Evolutionary conservation across 2,797 vertebrate genomes (phyloP), one percentile per base, ranked within the genome.

Genomic region (Paratrypauchen microcephalus): DNA sequence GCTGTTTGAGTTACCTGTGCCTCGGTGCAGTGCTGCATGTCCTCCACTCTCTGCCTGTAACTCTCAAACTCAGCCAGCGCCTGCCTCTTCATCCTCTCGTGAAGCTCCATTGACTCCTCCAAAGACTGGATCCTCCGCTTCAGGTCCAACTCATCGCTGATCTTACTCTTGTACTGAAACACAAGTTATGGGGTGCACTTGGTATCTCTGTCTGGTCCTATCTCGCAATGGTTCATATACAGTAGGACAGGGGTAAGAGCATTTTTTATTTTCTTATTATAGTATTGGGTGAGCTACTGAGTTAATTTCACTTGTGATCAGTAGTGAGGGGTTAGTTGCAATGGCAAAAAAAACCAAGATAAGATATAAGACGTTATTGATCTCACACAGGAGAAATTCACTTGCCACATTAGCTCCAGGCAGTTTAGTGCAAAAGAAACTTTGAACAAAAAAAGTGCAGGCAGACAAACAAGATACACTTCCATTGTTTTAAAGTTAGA

Each of bases 1-100:
- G 58, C 19, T n/a, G 23, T 3, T 1, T 36, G 32, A 9, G 30
- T 26, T 82, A 92, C 91, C 91, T 92, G 93, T 11, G 97, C 97
- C 90, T 98, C 97, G 0, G 96, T 95, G 90, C 97, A 97, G 48
- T 98, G 94, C 79, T 98, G 96, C 95, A 96, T 95, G 91, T 98
- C 97, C 89, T 98, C 97, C 75, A 99, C 95, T 69, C 97, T 91
- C 80, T 94, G 97, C 19, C 97, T 96, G 81, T 99, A 99, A 26
- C 95, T 95, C 88, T 98, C 96, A 66, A 99, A 99, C 89, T 99
- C 97, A 0, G 95, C 92, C 88, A 98, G 86, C 8, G 97, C 97
- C 91, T 99, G 96, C 47, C 96, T 93, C 89, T 98, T 98, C 95
- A 97, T 96, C 82, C 96, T 95, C 72, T 96, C 94, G 60, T 99